A percentile compares a stretch with the other conserved stretches of the same genome.
Evolutionary conservation across 2,888 invertebrate genomes (phyloP).

Genomic region (Agrochola lychnidis): DNA sequence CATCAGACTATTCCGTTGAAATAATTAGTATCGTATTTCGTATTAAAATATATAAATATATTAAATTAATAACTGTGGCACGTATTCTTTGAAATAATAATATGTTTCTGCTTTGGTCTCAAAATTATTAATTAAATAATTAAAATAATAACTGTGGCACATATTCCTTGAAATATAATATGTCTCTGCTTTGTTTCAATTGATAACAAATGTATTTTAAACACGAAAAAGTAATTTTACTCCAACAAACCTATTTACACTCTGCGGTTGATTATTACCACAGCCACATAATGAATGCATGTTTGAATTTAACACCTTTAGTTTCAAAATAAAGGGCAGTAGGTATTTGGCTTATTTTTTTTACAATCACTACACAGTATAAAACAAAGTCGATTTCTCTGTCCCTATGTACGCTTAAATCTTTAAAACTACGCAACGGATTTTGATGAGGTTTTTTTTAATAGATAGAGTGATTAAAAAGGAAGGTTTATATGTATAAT

Average conservation of each 20-base stretch:
- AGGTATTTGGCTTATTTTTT: too few relatives aligned
- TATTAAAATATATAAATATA: neutral
- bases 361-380: too few relatives aligned
- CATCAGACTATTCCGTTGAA: neutral
- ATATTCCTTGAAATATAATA: neutral
- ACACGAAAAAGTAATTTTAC: neutral
- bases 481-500: too few relatives aligned
- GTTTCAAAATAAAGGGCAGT: neutral
- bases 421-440: too few relatives aligned
- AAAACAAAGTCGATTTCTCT: too few relatives aligned
- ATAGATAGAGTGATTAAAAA: too few relatives aligned
- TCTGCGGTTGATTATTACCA: neutral
- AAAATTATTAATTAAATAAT: neutral
- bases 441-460: too few relatives aligned
- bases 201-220: neutral
- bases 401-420: too few relatives aligned
- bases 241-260: neutral
- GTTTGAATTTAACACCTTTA: neutral
- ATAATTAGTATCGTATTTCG: neutral
- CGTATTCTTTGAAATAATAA: neutral
- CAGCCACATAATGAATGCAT: neutral
- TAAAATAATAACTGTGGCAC: neutral
- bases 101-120: neutral
- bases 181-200: neutral
- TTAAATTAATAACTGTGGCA: neutral